These are phyloP conservation scores for Metalampra italica DNA, from an alignment of 2,888 invertebrate species.

Conservation along the genomic window DNA sequence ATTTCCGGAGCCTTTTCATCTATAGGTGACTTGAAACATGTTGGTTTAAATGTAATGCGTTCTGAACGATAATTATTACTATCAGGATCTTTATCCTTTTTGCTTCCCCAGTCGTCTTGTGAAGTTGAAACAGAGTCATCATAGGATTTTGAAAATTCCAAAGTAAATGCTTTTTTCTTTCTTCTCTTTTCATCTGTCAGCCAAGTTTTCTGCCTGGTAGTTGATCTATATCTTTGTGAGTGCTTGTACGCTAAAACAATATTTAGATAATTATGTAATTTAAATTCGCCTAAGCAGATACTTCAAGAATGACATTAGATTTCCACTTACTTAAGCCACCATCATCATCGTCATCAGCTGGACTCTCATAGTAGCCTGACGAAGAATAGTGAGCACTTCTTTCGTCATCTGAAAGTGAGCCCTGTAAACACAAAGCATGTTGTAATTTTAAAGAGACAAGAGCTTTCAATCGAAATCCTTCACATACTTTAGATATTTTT, in stretches of 20 bases:
- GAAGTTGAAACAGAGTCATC: slow-evolving; percentile 75
- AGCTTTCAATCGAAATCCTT: neutral
- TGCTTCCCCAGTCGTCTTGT: slow-evolving; percentile 64
- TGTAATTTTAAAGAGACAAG: neutral
- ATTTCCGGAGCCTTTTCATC: slow-evolving; percentile 58
- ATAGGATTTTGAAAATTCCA: slow-evolving; percentile 83
- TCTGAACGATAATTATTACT: slow-evolving; percentile 50
- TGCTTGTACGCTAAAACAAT: slow-evolving; percentile 64
- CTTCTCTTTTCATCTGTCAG: slow-evolving; percentile 84
- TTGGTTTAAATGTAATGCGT: slow-evolving; percentile 42
- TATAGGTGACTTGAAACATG: slow-evolving; percentile 49
- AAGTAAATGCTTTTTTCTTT: slow-evolving; percentile 85
- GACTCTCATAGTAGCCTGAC: slow-evolving; percentile 86
- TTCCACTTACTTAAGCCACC: slow-evolving; percentile 66
- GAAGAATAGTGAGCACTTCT: slow-evolving; percentile 85
- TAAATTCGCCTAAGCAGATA: neutral
- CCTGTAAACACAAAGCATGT: slow-evolving; percentile 40
- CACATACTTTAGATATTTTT: neutral
- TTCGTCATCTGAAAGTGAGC: slow-evolving; percentile 83
- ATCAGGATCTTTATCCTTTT: slow-evolving; percentile 53
- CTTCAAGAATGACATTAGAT: neutral
- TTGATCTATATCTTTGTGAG: slow-evolving; percentile 69
- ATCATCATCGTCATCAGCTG: slow-evolving; percentile 82
- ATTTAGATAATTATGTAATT: slow-evolving; percentile 1
- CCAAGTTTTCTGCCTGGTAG: slow-evolving; percentile 73